phyloP scores from a whole-genome alignment of 1,140 invertebrate genomes.

The Macrotrachela quadricornifera region DNA sequence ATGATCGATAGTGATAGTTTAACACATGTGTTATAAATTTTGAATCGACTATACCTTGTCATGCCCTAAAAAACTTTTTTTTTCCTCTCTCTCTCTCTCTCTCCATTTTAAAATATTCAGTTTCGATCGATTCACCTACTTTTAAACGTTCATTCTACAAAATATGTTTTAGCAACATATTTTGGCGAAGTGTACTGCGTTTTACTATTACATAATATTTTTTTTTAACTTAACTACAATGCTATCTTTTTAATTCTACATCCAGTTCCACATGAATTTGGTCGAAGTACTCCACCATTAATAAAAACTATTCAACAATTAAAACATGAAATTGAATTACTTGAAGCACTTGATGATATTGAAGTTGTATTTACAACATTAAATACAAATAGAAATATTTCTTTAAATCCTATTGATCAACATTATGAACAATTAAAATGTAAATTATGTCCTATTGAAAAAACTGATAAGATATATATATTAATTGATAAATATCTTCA shows the following conservation, averaged over 20 bases:
- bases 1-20: no score
- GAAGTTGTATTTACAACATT: conserved; percentile 25
- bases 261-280: not conserved
- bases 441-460: conserved; percentile 12
- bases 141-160: no score
- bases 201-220: conserved; percentile 21
- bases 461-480: not conserved
- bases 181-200: no score
- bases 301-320: not conserved
- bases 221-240: conserved; percentile 15
- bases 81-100: no score
- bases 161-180: no score
- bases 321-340: not conserved
- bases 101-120: no score
- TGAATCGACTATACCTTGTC: no score
- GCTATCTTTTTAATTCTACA: not conserved
- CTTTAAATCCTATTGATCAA: conserved; percentile 21
- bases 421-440: conserved; percentile 25
- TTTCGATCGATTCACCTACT: no score
- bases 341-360: conserved; percentile 23
- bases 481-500: conserved; percentile 48
- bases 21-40: no score
- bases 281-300: not conserved
- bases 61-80: no score
- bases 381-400: conserved; percentile 10